Percentiles rank a stretch among this genome's conserved stretches.
These are phyloP conservation scores for Lacerta bilineata DNA, from an alignment of 2,797 vertebrate genomes.

Conservation along the genomic window DNA sequence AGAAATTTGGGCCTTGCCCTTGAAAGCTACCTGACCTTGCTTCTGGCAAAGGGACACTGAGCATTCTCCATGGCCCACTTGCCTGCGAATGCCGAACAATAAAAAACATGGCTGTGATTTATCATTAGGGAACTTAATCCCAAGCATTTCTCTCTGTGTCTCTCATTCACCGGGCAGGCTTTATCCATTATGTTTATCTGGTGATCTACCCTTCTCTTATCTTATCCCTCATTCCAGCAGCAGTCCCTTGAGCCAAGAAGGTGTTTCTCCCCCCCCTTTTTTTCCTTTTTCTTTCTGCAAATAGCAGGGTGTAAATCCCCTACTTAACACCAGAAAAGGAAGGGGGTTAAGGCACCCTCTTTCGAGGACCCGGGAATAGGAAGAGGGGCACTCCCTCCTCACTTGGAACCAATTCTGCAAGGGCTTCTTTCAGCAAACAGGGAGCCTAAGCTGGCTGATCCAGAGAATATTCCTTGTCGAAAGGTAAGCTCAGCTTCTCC, in stretches of 20 bases:
- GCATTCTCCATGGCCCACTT: not conserved
- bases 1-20: not conserved
- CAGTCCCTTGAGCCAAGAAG: conserved; percentile 56
- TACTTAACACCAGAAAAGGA: conserved; percentile 60
- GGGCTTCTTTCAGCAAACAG: conserved; percentile 56
- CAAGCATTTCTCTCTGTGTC: conserved; percentile 49
- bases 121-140: conserved; percentile 66
- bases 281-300: conserved; percentile 14
- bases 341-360: conserved; percentile 25
- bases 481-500: conserved; percentile 56
- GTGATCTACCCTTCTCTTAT: conserved; percentile 64
- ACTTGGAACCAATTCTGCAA: not conserved
- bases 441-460: conserved; percentile 65
- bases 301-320: conserved; percentile 58
- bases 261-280: not conserved
- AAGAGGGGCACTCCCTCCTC: not conserved
- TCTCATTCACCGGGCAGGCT: conserved; percentile 44
- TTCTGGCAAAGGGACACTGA: not conserved
- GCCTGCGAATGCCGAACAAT: not conserved
- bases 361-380: conserved; percentile 26
- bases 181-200: conserved; percentile 71
- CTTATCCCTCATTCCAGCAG: conserved; percentile 63
- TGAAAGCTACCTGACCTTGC: conserved; percentile 1
- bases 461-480: conserved; percentile 58
- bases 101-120: conserved; percentile 52